Base-by-base conservation (phyloP, 2,888 invertebrate species). In the Crioceris asparagi region DNA sequence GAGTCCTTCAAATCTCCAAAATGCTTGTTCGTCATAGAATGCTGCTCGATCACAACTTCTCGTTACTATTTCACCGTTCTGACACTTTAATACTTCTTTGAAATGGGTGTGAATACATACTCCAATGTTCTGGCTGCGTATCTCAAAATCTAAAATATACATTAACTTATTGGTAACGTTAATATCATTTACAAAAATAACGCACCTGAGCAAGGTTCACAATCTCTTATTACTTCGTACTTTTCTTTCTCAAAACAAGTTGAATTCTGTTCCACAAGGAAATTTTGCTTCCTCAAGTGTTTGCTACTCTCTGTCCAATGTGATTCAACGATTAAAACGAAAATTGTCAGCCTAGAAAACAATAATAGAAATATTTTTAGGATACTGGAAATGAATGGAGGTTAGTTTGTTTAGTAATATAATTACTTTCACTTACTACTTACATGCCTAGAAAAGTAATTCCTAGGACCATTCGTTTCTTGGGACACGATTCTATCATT, bases 11-110 rank as follows among this genome's bases (percentile, higher is more conserved):
- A 88, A 87, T 50, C 81, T 76, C 81, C 85, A 86, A 62, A 85
- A 93, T 38, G 79, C 75, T 43, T 78, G 72, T 59, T 88, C 85
- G 56, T 91, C 90, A 34, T 87, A 69, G 69, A 83, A 83, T 2
- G 83, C 83, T 11, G 87, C 83, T 57, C 77, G 73, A 55, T 87
- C 86, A 68, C 92, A 92, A 61, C 91, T 87, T 66, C 84, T 74
- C 4, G 82, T 82, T 7, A 83, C 80, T 41, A 76, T 80, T 68
- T 84, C 80, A 14, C 87, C 87, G 63, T 77, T 81, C 52, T 77
- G 74, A 66, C 90, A 90, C 54, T 76, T 77, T 8, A 90, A 58
- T 40, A 83, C 74, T 68, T 90, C 88, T 58, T 87, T 88, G 57
- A 79, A 85, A 57, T 83, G 80, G 2, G 87, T 84, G 51, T 81